Base-by-base conservation (phyloP, 2,888 invertebrate species). In the Philereme vetulata region DNA sequence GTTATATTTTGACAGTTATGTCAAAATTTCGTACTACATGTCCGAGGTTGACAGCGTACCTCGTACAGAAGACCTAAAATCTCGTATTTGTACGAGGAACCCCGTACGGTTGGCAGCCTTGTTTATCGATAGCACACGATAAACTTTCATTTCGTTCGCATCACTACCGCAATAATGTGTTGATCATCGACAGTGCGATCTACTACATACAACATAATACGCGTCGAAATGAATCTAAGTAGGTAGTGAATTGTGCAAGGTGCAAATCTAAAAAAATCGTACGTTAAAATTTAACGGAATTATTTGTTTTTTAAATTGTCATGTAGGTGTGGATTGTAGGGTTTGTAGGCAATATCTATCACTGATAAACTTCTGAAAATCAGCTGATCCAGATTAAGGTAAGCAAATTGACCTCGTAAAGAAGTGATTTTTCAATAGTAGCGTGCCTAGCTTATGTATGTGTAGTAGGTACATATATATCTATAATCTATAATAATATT, bases 161-260 rank as follows among this genome's bases (percentile, higher is more conserved):
- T 56, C 54, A 49, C 58, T 59, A 59, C 0, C 21, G 11, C 43
- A 33, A 46, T 42, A 46, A 47, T 60, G 51, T 56, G 43, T 56
- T 48, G 51, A 61, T 51, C 48, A 56, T 53, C 59, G 61, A 61
- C 47, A 58, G 42, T 10, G 11, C 21, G 38, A 6, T 38, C 21
- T 21, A 21, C n/a, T 21, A 21, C 6, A n/a, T 8, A 8, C 38
- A 38, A 38, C 8, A 8, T 38, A 38, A 7, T 38, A 8, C 6
- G 38, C 7, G 38, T 6, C 1, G 8, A 38, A 8, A 38, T 8
- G 0, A 36, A 3, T 7, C 7, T 0, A 6, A 36, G 3, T 38
- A 38, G 42, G 3, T 38, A 38, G 42, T 42, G 10, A 42, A 10
- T n/a, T 42, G 42, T 42, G 42, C 10, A 10, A 5, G 42, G 5